These are phyloP conservation scores for Amphiprion ocellaris DNA, from an alignment of 2,113 vertebrate species.

Conservation along the genomic window DNA sequence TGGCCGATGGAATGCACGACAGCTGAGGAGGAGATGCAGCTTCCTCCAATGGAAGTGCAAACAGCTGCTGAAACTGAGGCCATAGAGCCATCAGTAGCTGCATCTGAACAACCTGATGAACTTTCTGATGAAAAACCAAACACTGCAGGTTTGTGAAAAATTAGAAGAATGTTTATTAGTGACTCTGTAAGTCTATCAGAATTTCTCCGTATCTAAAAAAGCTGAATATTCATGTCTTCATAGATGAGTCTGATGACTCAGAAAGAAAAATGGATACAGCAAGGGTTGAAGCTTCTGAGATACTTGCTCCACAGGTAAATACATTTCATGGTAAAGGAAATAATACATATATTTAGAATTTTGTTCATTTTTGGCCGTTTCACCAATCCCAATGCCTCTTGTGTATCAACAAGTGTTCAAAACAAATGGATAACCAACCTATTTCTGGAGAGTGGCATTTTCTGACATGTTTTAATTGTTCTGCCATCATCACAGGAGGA, in stretches of 20 bases:
- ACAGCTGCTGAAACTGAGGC: neutral
- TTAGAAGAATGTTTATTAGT: neutral
- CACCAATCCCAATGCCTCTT: neutral
- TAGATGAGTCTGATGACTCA: slow-evolving; percentile 44
- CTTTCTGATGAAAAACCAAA: slow-evolving; percentile 7
- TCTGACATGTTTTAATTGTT: neutral
- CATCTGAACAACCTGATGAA: slow-evolving; percentile 10
- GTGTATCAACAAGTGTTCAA: neutral
- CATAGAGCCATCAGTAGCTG: neutral
- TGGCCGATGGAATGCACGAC: neutral
- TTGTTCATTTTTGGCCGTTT: neutral
- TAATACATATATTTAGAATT: neutral
- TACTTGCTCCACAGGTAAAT: slow-evolving; percentile 60
- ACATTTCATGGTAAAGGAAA: neutral
- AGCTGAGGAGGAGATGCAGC: slow-evolving; percentile 25
- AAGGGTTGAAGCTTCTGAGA: neutral
- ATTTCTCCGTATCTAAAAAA: neutral
- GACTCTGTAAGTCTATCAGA: neutral
- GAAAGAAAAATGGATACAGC: slow-evolving; percentile 14
- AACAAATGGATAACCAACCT: neutral
- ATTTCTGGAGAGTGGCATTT: neutral
- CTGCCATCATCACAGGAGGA: slow-evolving; percentile 37
- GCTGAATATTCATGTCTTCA: neutral
- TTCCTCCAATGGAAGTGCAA: neutral
- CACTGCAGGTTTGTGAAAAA: slow-evolving; percentile 54